Base-by-base conservation (phyloP, 2,113 vertebrate genomes). In the Tachysurus fulvidraco region DNA sequence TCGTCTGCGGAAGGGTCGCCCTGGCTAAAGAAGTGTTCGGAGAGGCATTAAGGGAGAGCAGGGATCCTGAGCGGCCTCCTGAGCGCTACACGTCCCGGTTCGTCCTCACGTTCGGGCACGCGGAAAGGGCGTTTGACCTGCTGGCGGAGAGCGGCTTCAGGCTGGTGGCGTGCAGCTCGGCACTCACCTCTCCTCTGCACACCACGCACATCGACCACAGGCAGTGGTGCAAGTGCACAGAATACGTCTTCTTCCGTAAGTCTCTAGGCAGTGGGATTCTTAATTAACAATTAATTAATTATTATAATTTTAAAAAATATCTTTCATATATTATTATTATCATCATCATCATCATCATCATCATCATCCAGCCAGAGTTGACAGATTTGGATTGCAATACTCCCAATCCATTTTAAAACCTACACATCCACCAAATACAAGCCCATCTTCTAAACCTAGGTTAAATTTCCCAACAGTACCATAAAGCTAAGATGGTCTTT, bases 181-280 rank as follows among this genome's bases (percentile, higher is more conserved):
- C 98, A 0, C 96, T 99, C 93, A 97, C 96, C 1, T 96, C 97
- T 76, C 96, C 98, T 86, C 95, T 97, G 55, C 83, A 96, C 92
- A 96, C 94, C 91, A 96, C 96, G 85, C 97, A 98, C 85, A 95
- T 96, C 28, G 97, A 99, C 7, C 98, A 99, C 95, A 97, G 96
- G 94, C 93, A 98, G 93, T 99, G 98, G 98, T 98, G 97, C 94
- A 99, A 97, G 94, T 97, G 97, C 93, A 97, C 98, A 1, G 98
- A 99, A 94, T 99, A 99, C 8, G 97, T 99, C 96, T 99, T 99
- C 94, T 99, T 98, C 95, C 97, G 98, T 99, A 96, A 99, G 98
- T 99, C 94, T 59, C 12, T 4, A 55, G 50, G 76, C 50, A 25
- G 54, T 30, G 19, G 44, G 8, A 4, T 55, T 30, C 1, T 41